A percentile compares a stretch with the other conserved stretches of the same genome.
These are phyloP conservation scores for Holacanthella duospinosa DNA, from an alignment of 2,888 invertebrate species.

Conservation along the genomic window DNA sequence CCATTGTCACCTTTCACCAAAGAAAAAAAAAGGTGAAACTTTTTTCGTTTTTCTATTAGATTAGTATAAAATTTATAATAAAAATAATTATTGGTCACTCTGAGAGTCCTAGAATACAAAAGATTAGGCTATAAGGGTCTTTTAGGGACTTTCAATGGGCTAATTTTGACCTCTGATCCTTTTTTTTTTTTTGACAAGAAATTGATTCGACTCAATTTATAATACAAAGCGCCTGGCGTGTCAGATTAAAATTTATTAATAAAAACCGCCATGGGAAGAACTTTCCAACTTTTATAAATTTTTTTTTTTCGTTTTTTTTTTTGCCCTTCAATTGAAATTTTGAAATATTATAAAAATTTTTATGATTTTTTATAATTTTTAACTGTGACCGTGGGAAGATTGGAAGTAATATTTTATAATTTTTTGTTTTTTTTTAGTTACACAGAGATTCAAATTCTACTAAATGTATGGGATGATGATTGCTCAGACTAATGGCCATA, in stretches of 20 bases:
- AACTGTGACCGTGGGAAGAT: too few species aligned
- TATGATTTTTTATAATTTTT: not conserved
- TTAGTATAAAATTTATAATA: too few species aligned
- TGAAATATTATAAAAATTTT: not conserved
- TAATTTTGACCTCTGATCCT: not conserved
- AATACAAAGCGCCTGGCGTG: not conserved
- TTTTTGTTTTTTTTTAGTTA: not conserved
- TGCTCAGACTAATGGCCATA: not conserved
- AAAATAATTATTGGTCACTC: constrained; percentile 2
- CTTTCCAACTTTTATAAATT: not conserved
- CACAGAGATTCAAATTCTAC: not conserved
- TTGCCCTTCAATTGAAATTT: not conserved
- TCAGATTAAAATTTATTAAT: constrained; percentile 2
- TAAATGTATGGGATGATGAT: not conserved
- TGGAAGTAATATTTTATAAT: not conserved
- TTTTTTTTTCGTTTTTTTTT: not conserved
- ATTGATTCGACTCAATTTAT: not conserved
- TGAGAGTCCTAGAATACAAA: not conserved
- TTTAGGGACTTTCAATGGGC: not conserved
- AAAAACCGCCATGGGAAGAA: not conserved
- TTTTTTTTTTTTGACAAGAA: not conserved
- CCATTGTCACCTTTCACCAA: not conserved
- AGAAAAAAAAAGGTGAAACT: too few species aligned
- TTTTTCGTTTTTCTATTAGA: not conserved
- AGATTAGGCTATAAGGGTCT: not conserved